phyloP scores from a whole-genome alignment of 2,113 vertebrate genomes.

The Podarcis muralis region DNA sequence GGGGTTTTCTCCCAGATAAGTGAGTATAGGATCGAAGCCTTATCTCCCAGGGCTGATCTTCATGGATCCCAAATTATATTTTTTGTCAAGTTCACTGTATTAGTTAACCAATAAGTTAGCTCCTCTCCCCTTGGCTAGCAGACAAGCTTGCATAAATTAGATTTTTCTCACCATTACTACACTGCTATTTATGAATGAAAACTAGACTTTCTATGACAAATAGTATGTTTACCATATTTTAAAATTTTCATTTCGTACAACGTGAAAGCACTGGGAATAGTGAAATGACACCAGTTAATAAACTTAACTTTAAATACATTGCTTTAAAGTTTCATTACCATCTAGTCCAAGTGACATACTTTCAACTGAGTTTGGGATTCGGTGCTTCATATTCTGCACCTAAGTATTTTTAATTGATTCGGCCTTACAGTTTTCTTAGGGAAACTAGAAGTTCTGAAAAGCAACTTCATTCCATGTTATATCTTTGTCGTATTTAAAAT shows the following conservation, averaged over 20 bases:
- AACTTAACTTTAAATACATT: background rate
- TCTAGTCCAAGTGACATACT: background rate
- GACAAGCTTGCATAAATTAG: background rate
- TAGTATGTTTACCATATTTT: background rate
- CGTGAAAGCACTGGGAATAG: background rate
- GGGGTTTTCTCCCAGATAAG: background rate
- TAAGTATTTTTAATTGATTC: background rate
- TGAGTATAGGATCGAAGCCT: background rate
- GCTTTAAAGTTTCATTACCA: background rate
- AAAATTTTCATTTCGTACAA: fast-evolving
- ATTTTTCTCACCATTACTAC: background rate
- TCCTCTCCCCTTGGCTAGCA: background rate
- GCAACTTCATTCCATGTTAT: background rate
- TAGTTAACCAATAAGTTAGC: background rate
- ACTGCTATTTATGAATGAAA: background rate
- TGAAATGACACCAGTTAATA: background rate
- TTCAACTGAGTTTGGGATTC: background rate
- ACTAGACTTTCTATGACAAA: background rate
- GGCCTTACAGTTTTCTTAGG: background rate
- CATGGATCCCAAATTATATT: background rate
- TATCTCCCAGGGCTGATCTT: background rate
- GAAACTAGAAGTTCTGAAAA: background rate
- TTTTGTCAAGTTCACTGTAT: background rate
- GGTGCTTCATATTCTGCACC: no score
- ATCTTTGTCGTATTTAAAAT: background rate